Base-by-base conservation (phyloP, 2,888 invertebrate species). In the Tenthredo livida region DNA sequence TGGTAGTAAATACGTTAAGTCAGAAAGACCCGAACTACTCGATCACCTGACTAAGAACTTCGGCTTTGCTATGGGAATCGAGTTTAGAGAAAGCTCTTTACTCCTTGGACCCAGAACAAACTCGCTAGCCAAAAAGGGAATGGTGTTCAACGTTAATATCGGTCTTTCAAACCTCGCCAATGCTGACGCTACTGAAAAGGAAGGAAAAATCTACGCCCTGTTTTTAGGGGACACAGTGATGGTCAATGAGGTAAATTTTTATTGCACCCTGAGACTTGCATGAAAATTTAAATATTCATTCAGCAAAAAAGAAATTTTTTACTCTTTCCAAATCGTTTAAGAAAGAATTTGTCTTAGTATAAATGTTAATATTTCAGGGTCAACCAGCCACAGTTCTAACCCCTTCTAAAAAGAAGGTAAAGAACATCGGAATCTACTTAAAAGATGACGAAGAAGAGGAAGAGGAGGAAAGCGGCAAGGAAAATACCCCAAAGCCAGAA, bases 41-140 rank as follows among this genome's bases (percentile, higher is more conserved):
- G 98, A 98, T 85, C 98, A 97, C 92, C 94, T 99, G 84, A 98
- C 98, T 0, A 99, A 99, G 93, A 98, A 96, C 89, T 97, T 99
- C 94, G 99, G 99, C 6, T 99, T 99, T 94, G 98, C 96, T 0
- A 99, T 98, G 96, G 99, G 99, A 9, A 98, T 99, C 89, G 99
- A 99, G 93, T 99, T 99, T 93, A 96, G 99, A 85, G 99, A 99
- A 93, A 97, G 97, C 89, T 97, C 98, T 0, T 95, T 99, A 85
- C 95, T 98, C 0, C 97, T 99, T 90, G 97, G 97, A 0, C 97
- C 98, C 0, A 99, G 99, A 95, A 97, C 97, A 17, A 96, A 95
- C 67, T 96, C 96, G 0, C 93, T 95, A 1, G 96, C 97, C 0
- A 97, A 96, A 90, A 98, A 98, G 93, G 98, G 98, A 84, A 99